phyloP scores from a whole-genome alignment of 64 coral and sea anemone genomes.

The Actinia tenebrosa region DNA sequence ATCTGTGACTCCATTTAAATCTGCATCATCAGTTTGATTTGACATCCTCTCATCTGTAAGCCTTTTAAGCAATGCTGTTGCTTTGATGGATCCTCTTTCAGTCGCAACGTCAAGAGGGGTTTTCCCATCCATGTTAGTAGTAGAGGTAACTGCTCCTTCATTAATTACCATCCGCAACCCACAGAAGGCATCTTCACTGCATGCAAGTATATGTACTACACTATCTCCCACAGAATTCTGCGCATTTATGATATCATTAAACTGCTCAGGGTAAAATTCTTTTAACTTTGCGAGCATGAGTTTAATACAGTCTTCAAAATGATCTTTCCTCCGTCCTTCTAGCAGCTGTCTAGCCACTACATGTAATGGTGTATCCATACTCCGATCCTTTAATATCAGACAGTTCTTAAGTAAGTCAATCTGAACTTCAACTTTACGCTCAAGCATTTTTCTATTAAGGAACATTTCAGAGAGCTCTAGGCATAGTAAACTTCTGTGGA shows the following conservation, averaged over 20 bases:
- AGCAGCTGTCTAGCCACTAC: slow-evolving; percentile 48
- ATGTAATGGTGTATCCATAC: slow-evolving; percentile 65
- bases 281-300: slow-evolving; percentile 44
- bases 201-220: slow-evolving; percentile 55
- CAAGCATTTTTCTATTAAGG: background rate
- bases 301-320: slow-evolving; percentile 34
- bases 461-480: slow-evolving; percentile 15
- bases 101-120: slow-evolving; percentile 43
- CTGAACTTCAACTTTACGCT: slow-evolving; percentile 28
- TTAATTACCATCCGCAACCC: slow-evolving; percentile 30
- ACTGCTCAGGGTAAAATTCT: slow-evolving; percentile 28
- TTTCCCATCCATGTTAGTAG: slow-evolving; percentile 35
- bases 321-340: slow-evolving; percentile 29
- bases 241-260: slow-evolving; percentile 46
- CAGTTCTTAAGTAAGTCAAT: slow-evolving; percentile 61
- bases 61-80: slow-evolving; percentile 21
- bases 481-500: slow-evolving; percentile 69
- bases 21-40: background rate
- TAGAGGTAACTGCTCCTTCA: slow-evolving; percentile 31
- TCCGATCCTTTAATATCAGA: slow-evolving; percentile 34
- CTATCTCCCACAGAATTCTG: slow-evolving; percentile 47
- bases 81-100: slow-evolving; percentile 34
- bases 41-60: background rate
- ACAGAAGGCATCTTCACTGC: slow-evolving; percentile 52
- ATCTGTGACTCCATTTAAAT: background rate